Conservation (phyloP, 2,113 vertebrate species). For the Notarius lentiginosus region DNA sequence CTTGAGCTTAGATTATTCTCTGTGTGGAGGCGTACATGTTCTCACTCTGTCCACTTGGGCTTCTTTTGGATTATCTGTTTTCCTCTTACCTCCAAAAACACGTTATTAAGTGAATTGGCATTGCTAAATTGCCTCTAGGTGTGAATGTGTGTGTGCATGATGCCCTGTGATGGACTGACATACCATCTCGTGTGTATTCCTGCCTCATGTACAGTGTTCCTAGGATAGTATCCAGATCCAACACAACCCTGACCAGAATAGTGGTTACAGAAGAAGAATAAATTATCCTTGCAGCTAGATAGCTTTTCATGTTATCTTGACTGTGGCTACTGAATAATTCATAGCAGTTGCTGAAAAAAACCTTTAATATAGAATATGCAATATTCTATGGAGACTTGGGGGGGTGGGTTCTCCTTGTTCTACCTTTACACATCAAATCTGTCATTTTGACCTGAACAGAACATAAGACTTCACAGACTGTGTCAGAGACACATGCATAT, state of each 20-base stretch:
- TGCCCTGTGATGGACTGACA: background rate
- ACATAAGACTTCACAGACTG: background rate
- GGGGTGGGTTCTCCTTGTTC: background rate
- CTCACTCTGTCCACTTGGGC: background rate
- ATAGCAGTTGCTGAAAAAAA: background rate
- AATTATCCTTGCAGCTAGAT: background rate
- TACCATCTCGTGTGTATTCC: background rate
- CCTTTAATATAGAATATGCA: background rate
- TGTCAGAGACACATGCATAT: background rate
- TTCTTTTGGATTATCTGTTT: background rate
- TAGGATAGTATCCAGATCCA: background rate
- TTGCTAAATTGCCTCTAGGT: background rate
- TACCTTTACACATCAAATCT: background rate
- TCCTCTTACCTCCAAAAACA: background rate
- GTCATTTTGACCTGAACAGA: background rate
- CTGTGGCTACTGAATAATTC: background rate
- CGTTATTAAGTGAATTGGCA: background rate
- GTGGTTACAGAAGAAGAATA: background rate
- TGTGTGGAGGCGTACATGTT: background rate
- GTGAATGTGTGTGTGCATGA: background rate
- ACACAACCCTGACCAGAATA: background rate
- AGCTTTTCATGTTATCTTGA: background rate
- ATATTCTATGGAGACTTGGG: background rate
- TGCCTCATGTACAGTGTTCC: background rate
- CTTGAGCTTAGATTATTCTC: background rate